Evolutionary conservation across 2,797 vertebrate species (phyloP).

Genomic region (Sylvilagus floridanus): DNA sequence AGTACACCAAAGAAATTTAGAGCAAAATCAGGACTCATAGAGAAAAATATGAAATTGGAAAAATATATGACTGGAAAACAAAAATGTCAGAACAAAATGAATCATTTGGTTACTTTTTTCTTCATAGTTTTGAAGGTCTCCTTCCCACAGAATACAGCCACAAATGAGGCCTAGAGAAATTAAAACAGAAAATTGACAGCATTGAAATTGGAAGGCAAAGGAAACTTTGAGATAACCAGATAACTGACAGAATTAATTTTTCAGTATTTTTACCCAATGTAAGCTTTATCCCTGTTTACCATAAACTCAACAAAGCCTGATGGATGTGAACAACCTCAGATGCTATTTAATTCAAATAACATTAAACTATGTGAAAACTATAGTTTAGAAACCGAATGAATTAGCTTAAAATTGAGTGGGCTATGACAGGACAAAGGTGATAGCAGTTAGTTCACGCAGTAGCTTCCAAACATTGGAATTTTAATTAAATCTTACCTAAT

Average conservation of each 20-base stretch:
- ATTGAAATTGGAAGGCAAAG: constrained; percentile 49
- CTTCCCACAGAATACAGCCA: constrained; percentile 76
- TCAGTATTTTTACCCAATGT: constrained; percentile 45
- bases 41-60: not conserved
- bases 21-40: constrained; percentile 16
- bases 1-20: constrained; percentile 37
- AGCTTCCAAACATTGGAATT: not conserved
- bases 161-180: constrained; percentile 76
- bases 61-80: constrained; percentile 68
- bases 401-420: not conserved
- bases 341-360: not conserved
- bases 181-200: constrained; percentile 81
- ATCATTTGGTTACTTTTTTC: constrained; percentile 62
- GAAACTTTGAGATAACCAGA: constrained; percentile 59
- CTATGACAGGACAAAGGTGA: not conserved
- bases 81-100: constrained; percentile 71
- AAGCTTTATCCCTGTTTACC: not conserved
- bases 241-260: constrained; percentile 73
- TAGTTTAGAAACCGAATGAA: not conserved
- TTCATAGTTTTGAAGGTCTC: constrained; percentile 71
- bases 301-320: constrained; percentile 43
- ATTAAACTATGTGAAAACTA: constrained; percentile 13
- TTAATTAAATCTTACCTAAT: not conserved
- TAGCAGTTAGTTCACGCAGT: not conserved
- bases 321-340: not conserved